Base-by-base conservation (phyloP, 2,888 invertebrate species). In the Nemapogon koenigi region DNA sequence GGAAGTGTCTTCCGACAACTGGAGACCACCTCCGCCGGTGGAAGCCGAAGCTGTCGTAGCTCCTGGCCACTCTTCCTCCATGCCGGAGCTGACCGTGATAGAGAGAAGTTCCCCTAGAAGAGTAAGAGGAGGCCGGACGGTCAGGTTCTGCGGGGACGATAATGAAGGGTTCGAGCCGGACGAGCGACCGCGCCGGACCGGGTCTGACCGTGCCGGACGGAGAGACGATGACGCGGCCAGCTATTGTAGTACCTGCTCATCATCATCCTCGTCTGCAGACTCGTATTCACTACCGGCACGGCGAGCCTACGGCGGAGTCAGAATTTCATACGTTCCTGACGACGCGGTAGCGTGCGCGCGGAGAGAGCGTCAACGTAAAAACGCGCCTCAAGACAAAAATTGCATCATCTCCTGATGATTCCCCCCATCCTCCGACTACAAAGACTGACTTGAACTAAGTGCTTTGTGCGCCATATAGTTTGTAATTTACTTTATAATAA, bases 301-400 rank as follows among this genome's bases (percentile, higher is more conserved):
- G 48, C 81, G 91, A 41, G 90, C 91, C 36, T 92, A 92, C 59
- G 91, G 91, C 39, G 94, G 94, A 27, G 92, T 94, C 10, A 76
- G 94, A 48, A 93, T 94, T 52, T 92, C 94, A 7, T 96, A 95
- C 70, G 94, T 95, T 46, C 94, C 94, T 49, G 94, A 94, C 65
- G 94, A 94, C 68, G 90, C 92, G 3, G 81, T 94, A 35, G 93
- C 93, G 40, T 89, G 89, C 57, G 91, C 91, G 35, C 83, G 87
- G 50, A 82, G 89, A 43, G 83, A 88, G 38, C 81, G 88, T 48
- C 80, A 62, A 57, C 55, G 71, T 18, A 62, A 82, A 83, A 58
- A 83, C 81, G 62, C 72, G 41, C 87, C 85, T 54, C 86, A 88
- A 53, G 85, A 88, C 56, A 92, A 92, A 58, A 92, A 91, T 68